Base-by-base conservation (phyloP, 2,797 vertebrate species). In the Xerus rutilus region DNA sequence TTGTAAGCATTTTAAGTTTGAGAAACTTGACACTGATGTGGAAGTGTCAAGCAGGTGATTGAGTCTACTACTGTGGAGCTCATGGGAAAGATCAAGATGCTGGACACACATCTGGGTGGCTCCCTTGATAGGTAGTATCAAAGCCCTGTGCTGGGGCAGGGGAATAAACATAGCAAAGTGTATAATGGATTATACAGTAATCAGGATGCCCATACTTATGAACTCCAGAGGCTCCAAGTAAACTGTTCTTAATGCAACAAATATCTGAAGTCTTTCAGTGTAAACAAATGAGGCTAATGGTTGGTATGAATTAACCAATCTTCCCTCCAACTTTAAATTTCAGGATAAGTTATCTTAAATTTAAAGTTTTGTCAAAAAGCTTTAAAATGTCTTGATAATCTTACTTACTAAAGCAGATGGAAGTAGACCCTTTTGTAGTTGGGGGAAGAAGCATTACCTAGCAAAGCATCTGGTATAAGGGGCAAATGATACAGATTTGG, bases 281-380 rank as follows among this genome's bases (percentile, higher is more conserved):
- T 52, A 79, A 89, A 39, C 2, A 4, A 74, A 64, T 73, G 47
- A 28, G 69, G 52, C 72, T 93, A 85, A 76, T 90, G 86, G 18
- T 43, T 94, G 49, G 39, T 52, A 25, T 65, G 23, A 91, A 86
- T 49, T 69, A 96, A 35, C 83, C 83, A 70, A 0, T 77, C 91
- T 95, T 93, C 73, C 78, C 54, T 94, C 65, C 57, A 45, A 64
- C 79, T 89, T 73, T 96, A 69, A 93, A 94, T 87, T 76, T 59
- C 57, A 83, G n/a, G n/a, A 32, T 49, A 45, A 95, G 94, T 94
- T 92, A 49, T 96, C 78, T 92, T 91, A 69, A 96, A 32, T 74
- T 69, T 87, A 74, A 23, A 62, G 0, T 91, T 89, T 94, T 73
- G 93, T 84, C 91, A 83, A 85, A 81, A 91, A 94, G 81, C 30